These are phyloP conservation scores for Cryptotermes secundus DNA, from an alignment of 1,140 invertebrate species.

Conservation along the genomic window DNA sequence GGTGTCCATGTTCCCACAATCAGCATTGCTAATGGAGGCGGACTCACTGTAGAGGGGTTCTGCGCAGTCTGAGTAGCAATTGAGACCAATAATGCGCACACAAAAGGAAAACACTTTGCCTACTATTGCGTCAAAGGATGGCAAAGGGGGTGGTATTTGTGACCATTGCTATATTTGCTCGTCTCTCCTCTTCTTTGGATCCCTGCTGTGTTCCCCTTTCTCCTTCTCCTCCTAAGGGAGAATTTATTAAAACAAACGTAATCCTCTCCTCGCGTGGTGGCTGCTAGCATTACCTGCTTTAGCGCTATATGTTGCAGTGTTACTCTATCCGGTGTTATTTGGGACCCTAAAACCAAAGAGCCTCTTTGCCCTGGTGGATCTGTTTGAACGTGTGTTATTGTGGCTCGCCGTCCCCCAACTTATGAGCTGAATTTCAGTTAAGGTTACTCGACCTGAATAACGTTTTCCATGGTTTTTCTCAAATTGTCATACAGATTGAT, in stretches of 20 bases:
- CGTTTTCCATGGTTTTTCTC: too few relatives aligned
- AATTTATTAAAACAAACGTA: slow-evolving; percentile 1
- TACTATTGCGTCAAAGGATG: neutral
- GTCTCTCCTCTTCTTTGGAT: neutral
- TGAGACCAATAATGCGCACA: neutral
- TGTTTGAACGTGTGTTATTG: too few relatives aligned
- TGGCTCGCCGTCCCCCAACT: too few relatives aligned
- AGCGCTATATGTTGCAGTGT: neutral
- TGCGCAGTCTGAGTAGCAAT: neutral
- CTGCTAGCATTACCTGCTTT: neutral
- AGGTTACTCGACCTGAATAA: too few relatives aligned
- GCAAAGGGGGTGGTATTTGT: neutral
- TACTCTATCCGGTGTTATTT: too few relatives aligned
- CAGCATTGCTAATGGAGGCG: neutral
- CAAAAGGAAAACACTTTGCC: neutral
- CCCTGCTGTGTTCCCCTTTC: neutral
- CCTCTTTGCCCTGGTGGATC: too few relatives aligned
- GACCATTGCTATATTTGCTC: neutral
- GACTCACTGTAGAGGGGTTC: neutral
- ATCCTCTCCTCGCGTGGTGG: neutral
- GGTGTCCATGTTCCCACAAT: neutral
- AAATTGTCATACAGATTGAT: too few relatives aligned
- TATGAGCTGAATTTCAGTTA: too few relatives aligned
- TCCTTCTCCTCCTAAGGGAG: neutral
- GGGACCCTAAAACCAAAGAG: too few relatives aligned